A percentile compares a stretch with the other conserved stretches of the same genome.
Evolutionary conservation across 2,113 vertebrate genomes (phyloP).

Genomic region (Antechinus flavipes): DNA sequence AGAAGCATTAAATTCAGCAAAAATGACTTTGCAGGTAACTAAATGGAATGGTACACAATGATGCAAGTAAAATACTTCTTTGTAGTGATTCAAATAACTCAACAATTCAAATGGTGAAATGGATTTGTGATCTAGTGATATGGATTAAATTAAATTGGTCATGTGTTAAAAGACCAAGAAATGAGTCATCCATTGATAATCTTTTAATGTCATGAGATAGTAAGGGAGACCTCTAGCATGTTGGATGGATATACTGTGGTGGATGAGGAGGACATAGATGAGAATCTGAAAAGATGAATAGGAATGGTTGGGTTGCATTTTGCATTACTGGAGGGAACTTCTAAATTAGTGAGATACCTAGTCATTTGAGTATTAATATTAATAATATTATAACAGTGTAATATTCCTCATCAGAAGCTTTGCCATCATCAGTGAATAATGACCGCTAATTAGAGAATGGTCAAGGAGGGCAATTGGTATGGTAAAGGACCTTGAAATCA

Average conservation of each 20-base stretch:
- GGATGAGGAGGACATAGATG: background rate
- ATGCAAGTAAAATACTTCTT: background rate
- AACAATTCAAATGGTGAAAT: background rate
- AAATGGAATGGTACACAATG: background rate
- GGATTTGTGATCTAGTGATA: background rate
- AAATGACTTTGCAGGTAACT: background rate
- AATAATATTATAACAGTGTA: background rate
- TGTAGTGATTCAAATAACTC: background rate
- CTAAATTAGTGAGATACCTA: background rate
- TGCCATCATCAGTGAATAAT: background rate
- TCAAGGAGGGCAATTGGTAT: background rate
- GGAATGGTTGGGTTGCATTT: background rate
- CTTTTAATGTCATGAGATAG: background rate
- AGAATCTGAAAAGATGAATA: background rate
- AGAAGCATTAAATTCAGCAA: conserved; percentile 59
- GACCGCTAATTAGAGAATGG: background rate
- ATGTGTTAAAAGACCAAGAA: background rate
- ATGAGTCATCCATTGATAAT: background rate
- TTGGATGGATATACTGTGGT: background rate
- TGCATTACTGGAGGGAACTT: background rate
- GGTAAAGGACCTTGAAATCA: background rate
- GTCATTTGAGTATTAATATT: background rate
- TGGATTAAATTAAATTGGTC: background rate
- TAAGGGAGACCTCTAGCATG: background rate
- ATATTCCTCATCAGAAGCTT: background rate